Conservation (phyloP, 2,113 vertebrate genomes). For the Craseonycteris thonglongyai region DNA sequence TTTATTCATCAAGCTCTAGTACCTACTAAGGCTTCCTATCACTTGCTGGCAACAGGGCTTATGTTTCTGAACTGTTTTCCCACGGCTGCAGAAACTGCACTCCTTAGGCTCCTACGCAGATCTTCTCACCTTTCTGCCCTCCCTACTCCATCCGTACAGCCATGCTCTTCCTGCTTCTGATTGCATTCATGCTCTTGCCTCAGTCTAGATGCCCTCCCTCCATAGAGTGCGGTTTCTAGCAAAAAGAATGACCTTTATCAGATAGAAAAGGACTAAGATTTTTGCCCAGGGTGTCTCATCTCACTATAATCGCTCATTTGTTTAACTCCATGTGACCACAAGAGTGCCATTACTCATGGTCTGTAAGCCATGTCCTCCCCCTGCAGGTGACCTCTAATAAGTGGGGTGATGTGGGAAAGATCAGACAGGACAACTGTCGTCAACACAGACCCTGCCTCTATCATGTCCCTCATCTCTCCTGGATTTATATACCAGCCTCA, state of each 20-base stretch:
- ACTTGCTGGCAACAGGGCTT: not conserved
- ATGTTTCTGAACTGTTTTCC: not conserved
- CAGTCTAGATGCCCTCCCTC: not conserved
- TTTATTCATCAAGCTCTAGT: not conserved
- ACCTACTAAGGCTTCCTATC: not conserved
- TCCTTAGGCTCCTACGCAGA: not conserved
- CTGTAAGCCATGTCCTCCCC: not conserved
- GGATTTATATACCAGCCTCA: not conserved
- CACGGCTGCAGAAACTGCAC: fast-evolving
- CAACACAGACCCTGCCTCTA: fast-evolving
- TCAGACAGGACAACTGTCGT: not conserved
- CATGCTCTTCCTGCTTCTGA: not conserved
- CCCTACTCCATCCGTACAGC: fast-evolving
- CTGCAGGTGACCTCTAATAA: not conserved
- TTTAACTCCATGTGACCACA: fast-evolving
- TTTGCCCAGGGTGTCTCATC: not conserved
- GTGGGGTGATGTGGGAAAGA: not conserved
- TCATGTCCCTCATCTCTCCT: not conserved
- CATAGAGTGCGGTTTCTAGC: not conserved
- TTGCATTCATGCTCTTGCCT: not conserved
- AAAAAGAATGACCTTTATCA: not conserved
- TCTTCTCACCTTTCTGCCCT: not conserved
- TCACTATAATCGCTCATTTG: not conserved
- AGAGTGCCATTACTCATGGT: fast-evolving
- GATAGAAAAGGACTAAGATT: not conserved